phyloP scores from a whole-genome alignment of 2,797 vertebrate species.

The Hemibagrus guttatus region DNA sequence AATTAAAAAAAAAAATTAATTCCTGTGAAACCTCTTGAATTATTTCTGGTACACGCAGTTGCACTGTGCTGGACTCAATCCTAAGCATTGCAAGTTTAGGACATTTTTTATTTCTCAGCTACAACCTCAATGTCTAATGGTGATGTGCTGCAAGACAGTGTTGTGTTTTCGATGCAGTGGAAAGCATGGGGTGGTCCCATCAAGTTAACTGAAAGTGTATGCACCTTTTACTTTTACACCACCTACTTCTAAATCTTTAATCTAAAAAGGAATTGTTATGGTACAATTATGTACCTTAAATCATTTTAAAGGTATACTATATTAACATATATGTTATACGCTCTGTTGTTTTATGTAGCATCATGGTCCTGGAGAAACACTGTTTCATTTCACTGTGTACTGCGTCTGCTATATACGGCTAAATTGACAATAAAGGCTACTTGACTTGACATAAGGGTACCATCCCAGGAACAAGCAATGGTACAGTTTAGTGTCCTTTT shows the following conservation, averaged over 20 bases:
- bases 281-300: neutral
- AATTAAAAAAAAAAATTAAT: neutral
- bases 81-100: neutral
- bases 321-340: neutral
- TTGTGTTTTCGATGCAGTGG: neutral
- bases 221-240: neutral
- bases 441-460: neutral
- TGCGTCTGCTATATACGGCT: too few relatives aligned
- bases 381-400: too few relatives aligned
- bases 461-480: neutral
- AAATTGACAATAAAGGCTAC: too few relatives aligned
- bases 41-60: neutral
- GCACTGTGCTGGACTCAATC: neutral
- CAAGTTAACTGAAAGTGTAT: too few relatives aligned
- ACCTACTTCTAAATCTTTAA: neutral
- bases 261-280: neutral
- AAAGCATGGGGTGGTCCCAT: neutral
- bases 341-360: too few relatives aligned
- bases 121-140: neutral
- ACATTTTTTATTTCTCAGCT: neutral
- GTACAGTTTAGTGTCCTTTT: neutral
- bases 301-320: neutral
- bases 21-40: neutral
- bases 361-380: too few relatives aligned
- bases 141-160: neutral